These are phyloP conservation scores for Melipona quadrifasciata DNA, from an alignment of 1,140 invertebrate species.

Conservation along the genomic window DNA sequence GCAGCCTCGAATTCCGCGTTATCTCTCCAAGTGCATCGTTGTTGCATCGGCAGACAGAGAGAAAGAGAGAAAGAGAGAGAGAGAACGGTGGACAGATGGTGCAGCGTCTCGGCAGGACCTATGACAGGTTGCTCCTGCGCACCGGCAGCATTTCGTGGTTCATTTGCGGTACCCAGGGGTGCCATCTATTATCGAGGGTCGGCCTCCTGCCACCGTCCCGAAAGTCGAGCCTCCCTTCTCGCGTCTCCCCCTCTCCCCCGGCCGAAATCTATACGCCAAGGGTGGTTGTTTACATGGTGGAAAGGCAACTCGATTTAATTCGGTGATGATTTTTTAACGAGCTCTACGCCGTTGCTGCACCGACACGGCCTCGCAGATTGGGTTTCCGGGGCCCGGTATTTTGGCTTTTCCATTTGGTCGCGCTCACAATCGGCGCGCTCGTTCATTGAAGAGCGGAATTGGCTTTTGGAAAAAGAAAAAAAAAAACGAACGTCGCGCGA, in stretches of 20 bases:
- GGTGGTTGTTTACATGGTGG: slow-evolving; percentile 79
- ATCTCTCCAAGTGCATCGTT: slow-evolving; percentile 56
- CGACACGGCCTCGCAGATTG: slow-evolving; percentile 48
- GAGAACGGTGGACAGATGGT: slow-evolving; percentile 76
- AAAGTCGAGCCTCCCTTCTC: slow-evolving; percentile 9
- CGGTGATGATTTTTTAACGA: slow-evolving; percentile 82
- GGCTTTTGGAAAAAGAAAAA: background rate
- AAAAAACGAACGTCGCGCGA: background rate
- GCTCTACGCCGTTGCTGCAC: slow-evolving; percentile 56
- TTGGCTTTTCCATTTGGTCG: slow-evolving; percentile 32
- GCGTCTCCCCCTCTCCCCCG: background rate
- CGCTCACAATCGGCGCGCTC: background rate
- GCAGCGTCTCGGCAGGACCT: slow-evolving; percentile 69
- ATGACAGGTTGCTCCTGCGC: slow-evolving; percentile 81
- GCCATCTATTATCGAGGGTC: slow-evolving; percentile 81
- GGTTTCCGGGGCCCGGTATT: slow-evolving; percentile 19
- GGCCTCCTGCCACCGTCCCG: slow-evolving; percentile 54
- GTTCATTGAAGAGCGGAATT: slow-evolving; percentile 48
- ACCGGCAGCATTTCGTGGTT: slow-evolving; percentile 82
- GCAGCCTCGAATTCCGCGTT: slow-evolving; percentile 46
- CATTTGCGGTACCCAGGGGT: slow-evolving; percentile 83
- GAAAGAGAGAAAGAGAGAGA: too few relatives aligned
- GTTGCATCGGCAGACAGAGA: slow-evolving; percentile 29
- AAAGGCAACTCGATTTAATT: slow-evolving; percentile 80
- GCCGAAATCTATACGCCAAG: slow-evolving; percentile 60